Percentiles rank a stretch among this genome's conserved stretches.
Conservation (phyloP, 2,797 vertebrate species). For the Spinus pinus region DNA sequence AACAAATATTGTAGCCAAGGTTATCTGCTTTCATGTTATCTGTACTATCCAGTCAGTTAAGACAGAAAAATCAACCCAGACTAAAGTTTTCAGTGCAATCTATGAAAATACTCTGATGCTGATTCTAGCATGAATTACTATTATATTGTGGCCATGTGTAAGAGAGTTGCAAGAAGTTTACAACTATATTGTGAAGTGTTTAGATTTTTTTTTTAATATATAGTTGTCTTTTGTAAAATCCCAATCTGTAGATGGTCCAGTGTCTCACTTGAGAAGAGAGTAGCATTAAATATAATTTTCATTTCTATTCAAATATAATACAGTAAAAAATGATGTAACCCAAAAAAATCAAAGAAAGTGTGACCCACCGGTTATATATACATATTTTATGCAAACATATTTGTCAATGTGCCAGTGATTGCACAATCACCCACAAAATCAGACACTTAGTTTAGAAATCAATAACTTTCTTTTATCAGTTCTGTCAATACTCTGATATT, state of each 20-base stretch:
- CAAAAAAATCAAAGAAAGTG: neutral
- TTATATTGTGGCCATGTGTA: neutral
- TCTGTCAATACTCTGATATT: neutral
- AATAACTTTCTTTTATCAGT: neutral
- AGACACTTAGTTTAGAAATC: neutral
- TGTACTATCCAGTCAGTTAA: neutral
- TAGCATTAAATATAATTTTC: neutral
- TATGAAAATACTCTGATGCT: neutral
- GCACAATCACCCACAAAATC: neutral
- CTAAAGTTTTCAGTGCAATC: neutral
- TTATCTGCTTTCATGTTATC: neutral
- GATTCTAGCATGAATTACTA: neutral
- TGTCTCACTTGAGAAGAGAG: neutral
- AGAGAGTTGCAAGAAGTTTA: neutral
- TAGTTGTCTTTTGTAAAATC: neutral
- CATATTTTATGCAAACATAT: fast-evolving
- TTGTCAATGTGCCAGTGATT: neutral
- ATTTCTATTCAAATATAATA: neutral
- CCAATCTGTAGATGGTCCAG: neutral
- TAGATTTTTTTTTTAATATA: neutral
- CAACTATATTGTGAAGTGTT: neutral
- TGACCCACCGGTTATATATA: neutral
- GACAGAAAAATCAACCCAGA: neutral
- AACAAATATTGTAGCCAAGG: neutral
- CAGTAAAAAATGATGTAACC: fast-evolving